Percentiles rank a stretch among this genome's conserved stretches.
These are phyloP conservation scores for Papilio protenor DNA, from an alignment of 2,888 invertebrate genomes.

Conservation along the genomic window DNA sequence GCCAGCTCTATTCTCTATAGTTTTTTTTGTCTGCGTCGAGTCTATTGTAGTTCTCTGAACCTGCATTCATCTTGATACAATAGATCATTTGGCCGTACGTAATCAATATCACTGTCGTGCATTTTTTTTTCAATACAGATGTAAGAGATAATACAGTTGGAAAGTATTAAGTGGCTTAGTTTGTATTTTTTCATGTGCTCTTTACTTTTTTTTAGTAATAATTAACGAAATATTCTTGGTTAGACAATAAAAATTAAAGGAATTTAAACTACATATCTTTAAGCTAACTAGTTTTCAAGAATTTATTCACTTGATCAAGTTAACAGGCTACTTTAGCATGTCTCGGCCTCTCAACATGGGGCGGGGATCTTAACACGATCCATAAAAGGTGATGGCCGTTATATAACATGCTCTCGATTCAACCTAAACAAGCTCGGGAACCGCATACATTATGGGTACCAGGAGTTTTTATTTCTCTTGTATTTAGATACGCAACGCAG, in stretches of 20 bases:
- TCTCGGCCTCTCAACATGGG: constrained; percentile 50
- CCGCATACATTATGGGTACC: constrained; percentile 65
- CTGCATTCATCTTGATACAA: constrained; percentile 48
- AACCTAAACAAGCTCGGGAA: constrained; percentile 61
- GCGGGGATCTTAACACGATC: constrained; percentile 56
- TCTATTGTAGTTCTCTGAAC: constrained; percentile 49
- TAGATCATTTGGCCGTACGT: constrained; percentile 32
- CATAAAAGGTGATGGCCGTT: constrained; percentile 62
- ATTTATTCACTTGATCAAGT: constrained; percentile 14
- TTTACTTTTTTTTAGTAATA: background rate
- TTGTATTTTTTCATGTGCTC: background rate
- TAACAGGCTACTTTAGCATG: background rate
- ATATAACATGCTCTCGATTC: constrained; percentile 58
- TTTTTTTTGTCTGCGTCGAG: constrained; percentile 50
- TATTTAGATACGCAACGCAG: constrained; percentile 57
- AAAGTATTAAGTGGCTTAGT: constrained; percentile 9
- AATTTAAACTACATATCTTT: background rate
- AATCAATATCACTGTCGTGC: constrained; percentile 24
- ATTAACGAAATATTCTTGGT: background rate
- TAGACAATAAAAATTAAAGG: background rate
- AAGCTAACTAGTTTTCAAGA: background rate
- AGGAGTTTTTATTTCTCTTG: constrained; percentile 65
- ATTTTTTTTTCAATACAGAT: background rate
- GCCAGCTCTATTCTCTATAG: constrained; percentile 55
- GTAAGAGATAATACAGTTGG: constrained; percentile 18